Conservation (phyloP, 1,140 invertebrate species). For the Drosophila obscura region DNA sequence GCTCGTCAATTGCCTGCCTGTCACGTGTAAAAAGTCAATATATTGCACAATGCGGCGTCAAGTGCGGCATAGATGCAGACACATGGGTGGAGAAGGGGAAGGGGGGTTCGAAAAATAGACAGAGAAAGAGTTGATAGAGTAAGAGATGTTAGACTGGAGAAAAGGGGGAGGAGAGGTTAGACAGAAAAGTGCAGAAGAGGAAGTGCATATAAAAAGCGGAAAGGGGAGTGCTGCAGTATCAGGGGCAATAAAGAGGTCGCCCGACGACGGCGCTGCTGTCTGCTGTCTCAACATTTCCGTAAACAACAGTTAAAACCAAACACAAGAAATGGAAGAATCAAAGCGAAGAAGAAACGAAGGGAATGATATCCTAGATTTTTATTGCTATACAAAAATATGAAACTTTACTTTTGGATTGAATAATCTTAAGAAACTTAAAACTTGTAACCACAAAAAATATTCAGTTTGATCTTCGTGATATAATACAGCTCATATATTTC, state of each 20-base stretch:
- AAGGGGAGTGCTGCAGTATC: constrained; percentile 16
- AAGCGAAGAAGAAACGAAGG: background rate
- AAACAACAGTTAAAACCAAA: constrained; percentile 50
- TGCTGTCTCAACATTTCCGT: constrained; percentile 75
- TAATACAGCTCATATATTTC: too few species aligned
- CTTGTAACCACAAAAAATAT: too few species aligned
- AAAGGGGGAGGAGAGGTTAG: background rate
- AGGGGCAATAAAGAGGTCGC: constrained; percentile 74
- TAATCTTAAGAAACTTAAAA: too few species aligned
- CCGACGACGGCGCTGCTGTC: constrained; percentile 41
- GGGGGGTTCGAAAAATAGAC: background rate
- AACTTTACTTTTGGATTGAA: too few species aligned
- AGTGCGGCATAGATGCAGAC: constrained; percentile 43
- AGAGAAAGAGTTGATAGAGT: background rate
- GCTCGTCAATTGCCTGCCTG: constrained; percentile 62
- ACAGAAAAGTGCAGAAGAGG: background rate
- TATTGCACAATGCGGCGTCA: constrained; percentile 77
- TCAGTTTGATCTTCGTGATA: too few species aligned
- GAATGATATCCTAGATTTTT: background rate
- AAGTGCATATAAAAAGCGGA: background rate
- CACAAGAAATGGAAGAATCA: constrained; percentile 18
- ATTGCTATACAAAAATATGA: too few species aligned
- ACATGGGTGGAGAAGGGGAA: background rate
- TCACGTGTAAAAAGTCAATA: constrained; percentile 82
- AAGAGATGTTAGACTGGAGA: constrained; percentile 3